phyloP scores from a whole-genome alignment of 2,113 vertebrate species.

The Neolamprologus fasciatus region DNA sequence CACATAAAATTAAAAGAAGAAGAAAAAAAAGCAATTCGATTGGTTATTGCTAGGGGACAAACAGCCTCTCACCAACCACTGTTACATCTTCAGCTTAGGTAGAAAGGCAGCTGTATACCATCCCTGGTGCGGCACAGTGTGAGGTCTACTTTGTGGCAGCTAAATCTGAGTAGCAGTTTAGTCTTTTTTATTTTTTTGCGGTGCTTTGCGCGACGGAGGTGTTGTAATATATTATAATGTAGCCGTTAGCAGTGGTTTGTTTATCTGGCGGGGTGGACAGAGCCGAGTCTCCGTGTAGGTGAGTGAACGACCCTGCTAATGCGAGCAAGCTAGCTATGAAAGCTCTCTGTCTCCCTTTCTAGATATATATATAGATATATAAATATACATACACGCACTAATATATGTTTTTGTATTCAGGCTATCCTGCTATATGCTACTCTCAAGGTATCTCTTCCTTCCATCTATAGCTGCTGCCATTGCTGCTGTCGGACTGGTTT shows the following conservation, averaged over 20 bases:
- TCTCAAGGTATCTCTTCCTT: not conserved
- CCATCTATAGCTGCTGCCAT: not conserved
- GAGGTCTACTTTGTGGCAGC: not conserved
- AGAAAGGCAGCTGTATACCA: not conserved
- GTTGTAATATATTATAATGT: not conserved
- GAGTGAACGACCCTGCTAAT: slow-evolving; percentile 7
- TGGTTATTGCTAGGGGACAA: slow-evolving; percentile 46
- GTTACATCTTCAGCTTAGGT: slow-evolving; percentile 20
- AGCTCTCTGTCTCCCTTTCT: not conserved
- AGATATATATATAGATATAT: not conserved
- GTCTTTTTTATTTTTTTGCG: not conserved
- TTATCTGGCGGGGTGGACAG: slow-evolving; percentile 23
- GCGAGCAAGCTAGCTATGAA: not conserved
- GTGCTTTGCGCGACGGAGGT: not conserved
- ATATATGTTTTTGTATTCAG: not conserved
- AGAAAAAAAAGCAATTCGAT: slow-evolving; percentile 12
- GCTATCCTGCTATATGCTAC: not conserved
- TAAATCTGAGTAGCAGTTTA: not conserved
- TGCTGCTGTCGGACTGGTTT: not conserved
- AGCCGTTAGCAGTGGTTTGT: not conserved
- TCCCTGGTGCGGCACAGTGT: accelerated
- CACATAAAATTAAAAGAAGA: not conserved
- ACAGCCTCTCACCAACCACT: not conserved
- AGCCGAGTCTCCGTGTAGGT: slow-evolving; percentile 27
- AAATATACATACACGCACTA: not conserved